These are phyloP conservation scores for Heliconius sara DNA, from an alignment of 2,888 invertebrate species.

Conservation along the genomic window DNA sequence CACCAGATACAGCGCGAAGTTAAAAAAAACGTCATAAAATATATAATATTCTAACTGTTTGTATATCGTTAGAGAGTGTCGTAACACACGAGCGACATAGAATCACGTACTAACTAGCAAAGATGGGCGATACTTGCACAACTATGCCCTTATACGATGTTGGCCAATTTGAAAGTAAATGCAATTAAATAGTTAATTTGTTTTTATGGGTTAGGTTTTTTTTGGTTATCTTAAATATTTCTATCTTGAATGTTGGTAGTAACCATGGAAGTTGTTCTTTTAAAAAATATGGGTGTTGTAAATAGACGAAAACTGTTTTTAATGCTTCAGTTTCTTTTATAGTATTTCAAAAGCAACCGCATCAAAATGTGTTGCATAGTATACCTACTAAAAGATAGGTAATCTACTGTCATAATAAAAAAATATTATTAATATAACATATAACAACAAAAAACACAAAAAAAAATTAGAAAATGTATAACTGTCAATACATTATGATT, in stretches of 20 bases:
- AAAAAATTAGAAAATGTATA: not conserved
- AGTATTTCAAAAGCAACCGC: no score
- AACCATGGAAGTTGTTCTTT: not conserved
- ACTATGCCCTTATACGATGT: constrained; percentile 32
- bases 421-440: no score
- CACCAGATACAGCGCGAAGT: no score
- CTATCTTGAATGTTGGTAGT: not conserved
- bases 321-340: no score
- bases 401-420: no score
- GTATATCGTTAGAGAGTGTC: constrained; percentile 13
- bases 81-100: constrained; percentile 31
- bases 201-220: not conserved
- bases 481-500: not conserved
- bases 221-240: not conserved
- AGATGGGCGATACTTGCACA: constrained; percentile 36
- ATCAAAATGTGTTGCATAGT: no score
- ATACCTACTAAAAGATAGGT: no score
- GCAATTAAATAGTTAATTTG: constrained; percentile 23
- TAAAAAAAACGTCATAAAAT: not conserved
- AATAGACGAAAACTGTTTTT: no score
- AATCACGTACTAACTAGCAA: constrained; percentile 41
- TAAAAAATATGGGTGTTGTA: not conserved
- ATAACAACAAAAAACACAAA: not conserved
- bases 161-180: constrained; percentile 27
- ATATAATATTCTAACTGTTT: not conserved